Base-by-base conservation (phyloP, 2,113 vertebrate genomes). In the Cervus canadensis region DNA sequence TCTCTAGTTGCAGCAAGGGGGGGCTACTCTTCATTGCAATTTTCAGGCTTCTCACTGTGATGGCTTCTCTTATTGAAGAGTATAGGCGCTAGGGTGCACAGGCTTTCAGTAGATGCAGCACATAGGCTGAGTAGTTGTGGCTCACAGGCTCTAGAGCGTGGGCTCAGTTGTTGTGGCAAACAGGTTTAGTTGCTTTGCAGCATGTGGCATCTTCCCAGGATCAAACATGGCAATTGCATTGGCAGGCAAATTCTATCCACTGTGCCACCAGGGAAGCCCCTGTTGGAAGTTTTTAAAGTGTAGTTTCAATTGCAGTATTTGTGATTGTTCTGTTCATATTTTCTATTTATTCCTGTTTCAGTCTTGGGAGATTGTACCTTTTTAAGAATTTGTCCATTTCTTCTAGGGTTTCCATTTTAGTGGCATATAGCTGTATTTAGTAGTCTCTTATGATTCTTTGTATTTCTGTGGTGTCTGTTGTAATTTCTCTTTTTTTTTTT, bases 21-120 rank as follows among this genome's bases (percentile, higher is more conserved):
- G 64, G n/a, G 5, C 19, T 71, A 36, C n/a, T 6, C n/a, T 36
- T 71, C 9, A 10, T 36, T 71, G 64, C 17, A 36, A 19, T 71
- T 23, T 36, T 23, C 17, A 71, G 19, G 64, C 64, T 23, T 36
- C n/a, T 71, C 64, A 71, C 64, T 36, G n/a, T 21, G 9, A 10
- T 36, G 64, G 64, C n/a, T 71, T 71, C n/a, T 71, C 19, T 36
- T 17, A 71, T 10, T 36, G n/a, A 36, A 23, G 19, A 36, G 64
- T n/a, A 12, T 5, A 11, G n/a, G 19, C 0, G 0, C n/a, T 71
- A 36, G n/a, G n/a, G n/a, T 71, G n/a, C 64, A 71, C 19, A 71
- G 64, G 64, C n/a, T 36, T 36, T 36, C 64, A 36, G 19, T 23
- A 21, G 64, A 71, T 36, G 64, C 19, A 36, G 19, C n/a, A 71